These are phyloP conservation scores for Andrena fulva DNA, from an alignment of 2,888 invertebrate species.

Conservation along the genomic window DNA sequence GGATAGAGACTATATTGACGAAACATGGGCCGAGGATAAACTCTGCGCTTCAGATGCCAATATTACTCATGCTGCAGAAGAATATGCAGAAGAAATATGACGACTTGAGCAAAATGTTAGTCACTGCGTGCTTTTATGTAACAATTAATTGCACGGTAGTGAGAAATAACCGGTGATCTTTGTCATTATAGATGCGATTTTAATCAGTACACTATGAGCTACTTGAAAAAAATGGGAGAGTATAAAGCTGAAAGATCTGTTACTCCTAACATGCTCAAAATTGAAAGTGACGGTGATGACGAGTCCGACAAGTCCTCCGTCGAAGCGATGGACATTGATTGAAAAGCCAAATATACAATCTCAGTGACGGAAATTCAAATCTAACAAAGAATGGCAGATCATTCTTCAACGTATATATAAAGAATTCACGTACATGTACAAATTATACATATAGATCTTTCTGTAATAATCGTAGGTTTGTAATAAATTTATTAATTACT, in stretches of 20 bases:
- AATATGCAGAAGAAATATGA: slow-evolving; percentile 92
- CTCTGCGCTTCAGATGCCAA: slow-evolving; percentile 88
- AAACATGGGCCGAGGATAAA: slow-evolving; percentile 87
- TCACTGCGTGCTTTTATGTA: slow-evolving; percentile 70
- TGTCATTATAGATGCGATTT: slow-evolving; percentile 91
- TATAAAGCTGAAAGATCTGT: slow-evolving; percentile 37
- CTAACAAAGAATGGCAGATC: background rate
- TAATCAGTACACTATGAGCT: slow-evolving; percentile 93
- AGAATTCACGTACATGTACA: slow-evolving; percentile 25
- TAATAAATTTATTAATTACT: slow-evolving; percentile 33
- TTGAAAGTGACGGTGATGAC: slow-evolving; percentile 8
- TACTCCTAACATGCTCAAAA: background rate
- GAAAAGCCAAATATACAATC: slow-evolving; percentile 7
- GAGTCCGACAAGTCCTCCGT: slow-evolving; percentile 25
- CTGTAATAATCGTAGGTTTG: slow-evolving; percentile 20
- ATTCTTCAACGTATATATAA: background rate
- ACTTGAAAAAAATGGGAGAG: slow-evolving; percentile 87
- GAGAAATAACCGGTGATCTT: slow-evolving; percentile 8
- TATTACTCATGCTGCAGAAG: slow-evolving; percentile 91
- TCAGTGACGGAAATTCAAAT: background rate
- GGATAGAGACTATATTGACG: slow-evolving; percentile 90
- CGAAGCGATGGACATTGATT: slow-evolving; percentile 34
- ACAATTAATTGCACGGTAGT: background rate
- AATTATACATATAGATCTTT: slow-evolving; percentile 15
- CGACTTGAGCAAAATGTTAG: slow-evolving; percentile 94